Percentiles rank a stretch among this genome's conserved stretches.
Conservation (phyloP, 35 echinoderm and acorn worm species). For the Diadema setosum region DNA sequence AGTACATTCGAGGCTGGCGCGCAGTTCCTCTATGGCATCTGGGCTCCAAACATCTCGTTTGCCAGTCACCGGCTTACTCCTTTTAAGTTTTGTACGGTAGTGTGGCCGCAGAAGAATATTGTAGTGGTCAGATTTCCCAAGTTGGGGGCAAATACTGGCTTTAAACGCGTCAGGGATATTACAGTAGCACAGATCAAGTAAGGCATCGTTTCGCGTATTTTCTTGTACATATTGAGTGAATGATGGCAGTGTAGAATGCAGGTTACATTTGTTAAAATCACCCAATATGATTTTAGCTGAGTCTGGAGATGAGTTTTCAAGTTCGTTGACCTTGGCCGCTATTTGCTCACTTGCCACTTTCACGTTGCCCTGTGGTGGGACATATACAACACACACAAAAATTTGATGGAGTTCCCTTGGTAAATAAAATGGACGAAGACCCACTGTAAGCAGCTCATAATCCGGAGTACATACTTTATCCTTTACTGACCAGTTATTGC, state of each 20-base stretch:
- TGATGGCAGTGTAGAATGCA: too few relatives aligned
- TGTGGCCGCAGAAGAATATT: slow-evolving; percentile 20
- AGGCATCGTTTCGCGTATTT: background rate
- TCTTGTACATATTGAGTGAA: slow-evolving; percentile 41
- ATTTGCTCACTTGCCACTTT: slow-evolving; percentile 8
- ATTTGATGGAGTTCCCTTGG: slow-evolving; percentile 50
- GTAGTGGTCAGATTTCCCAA: slow-evolving; percentile 57
- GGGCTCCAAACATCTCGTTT: background rate
- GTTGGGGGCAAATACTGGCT: background rate
- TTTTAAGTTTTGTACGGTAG: slow-evolving; percentile 5
- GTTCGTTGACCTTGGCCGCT: background rate
- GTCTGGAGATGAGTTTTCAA: too few relatives aligned
- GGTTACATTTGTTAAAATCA: too few relatives aligned
- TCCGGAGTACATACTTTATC: slow-evolving; percentile 27
- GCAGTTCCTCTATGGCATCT: background rate
- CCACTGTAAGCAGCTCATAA: slow-evolving; percentile 23
- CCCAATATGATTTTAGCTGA: too few relatives aligned
- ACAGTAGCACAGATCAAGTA: slow-evolving; percentile 31
- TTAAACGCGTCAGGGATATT: slow-evolving; percentile 11
- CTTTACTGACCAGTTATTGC: slow-evolving; percentile 11
- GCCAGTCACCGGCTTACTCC: background rate
- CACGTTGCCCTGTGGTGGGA: slow-evolving; percentile 21
- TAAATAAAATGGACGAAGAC: slow-evolving; percentile 18
- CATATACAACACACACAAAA: slow-evolving; percentile 42
- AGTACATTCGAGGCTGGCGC: background rate